These are phyloP conservation scores for Camelus bactrianus DNA, from an alignment of 2,113 vertebrate genomes.

Conservation along the genomic window DNA sequence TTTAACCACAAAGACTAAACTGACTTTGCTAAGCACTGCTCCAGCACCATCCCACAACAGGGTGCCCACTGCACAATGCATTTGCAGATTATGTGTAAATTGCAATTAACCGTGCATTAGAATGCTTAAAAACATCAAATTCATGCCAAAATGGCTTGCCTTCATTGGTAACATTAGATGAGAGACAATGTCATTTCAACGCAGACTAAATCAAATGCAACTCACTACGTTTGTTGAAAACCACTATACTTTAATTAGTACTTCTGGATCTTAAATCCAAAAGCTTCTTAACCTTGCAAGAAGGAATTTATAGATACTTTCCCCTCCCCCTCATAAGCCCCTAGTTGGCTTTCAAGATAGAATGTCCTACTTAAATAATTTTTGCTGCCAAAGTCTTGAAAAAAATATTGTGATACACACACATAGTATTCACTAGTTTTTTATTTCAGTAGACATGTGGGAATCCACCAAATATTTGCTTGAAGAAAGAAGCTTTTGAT, in stretches of 20 bases:
- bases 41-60: accelerated
- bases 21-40: background rate
- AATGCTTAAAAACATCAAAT: background rate
- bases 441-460: constrained; percentile 78
- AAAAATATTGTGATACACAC: constrained; percentile 62
- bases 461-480: constrained; percentile 76
- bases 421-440: constrained; percentile 34
- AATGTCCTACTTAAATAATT: constrained; percentile 61
- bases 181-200: background rate
- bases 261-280: background rate
- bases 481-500: constrained; percentile 79
- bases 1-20: background rate
- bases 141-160: background rate
- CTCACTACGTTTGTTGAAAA: constrained; percentile 3
- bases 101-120: background rate
- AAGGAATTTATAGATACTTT: constrained; percentile 51
- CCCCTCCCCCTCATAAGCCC: constrained; percentile 7
- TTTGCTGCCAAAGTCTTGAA: constrained; percentile 68
- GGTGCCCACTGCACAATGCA: background rate
- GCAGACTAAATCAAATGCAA: background rate
- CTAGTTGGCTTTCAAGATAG: constrained; percentile 56
- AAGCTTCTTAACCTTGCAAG: constrained; percentile 16
- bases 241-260: constrained; percentile 41
- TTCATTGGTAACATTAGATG: background rate
- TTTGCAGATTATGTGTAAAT: background rate